A percentile compares a stretch with the other conserved stretches of the same genome.
phyloP scores from a whole-genome alignment of 2,113 vertebrate species.

The Phylloscopus trochilus region DNA sequence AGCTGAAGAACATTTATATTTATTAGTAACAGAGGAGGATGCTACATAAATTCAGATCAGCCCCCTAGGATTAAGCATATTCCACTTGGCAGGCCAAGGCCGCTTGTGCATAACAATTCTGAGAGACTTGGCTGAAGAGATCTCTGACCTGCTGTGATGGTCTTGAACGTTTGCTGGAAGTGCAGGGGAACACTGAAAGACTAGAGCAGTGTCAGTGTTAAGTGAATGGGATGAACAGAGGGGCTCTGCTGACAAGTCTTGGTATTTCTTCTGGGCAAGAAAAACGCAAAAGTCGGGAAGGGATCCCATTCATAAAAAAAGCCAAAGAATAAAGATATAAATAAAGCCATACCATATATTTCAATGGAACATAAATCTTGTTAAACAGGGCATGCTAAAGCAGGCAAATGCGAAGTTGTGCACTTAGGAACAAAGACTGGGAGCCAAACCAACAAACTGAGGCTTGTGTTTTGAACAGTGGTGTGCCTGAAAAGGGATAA shows the following conservation, averaged over 20 bases:
- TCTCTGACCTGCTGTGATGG: conserved; percentile 35
- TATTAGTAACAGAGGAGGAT: conserved; percentile 45
- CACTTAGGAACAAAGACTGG: background rate
- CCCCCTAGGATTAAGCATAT: conserved; percentile 19
- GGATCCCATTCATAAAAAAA: conserved; percentile 13
- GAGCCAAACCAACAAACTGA: background rate
- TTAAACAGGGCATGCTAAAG: background rate
- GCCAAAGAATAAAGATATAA: background rate
- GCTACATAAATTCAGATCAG: conserved; percentile 18
- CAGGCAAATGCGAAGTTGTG: background rate
- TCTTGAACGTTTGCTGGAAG: background rate
- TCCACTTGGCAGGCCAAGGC: conserved; percentile 17
- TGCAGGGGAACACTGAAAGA: background rate
- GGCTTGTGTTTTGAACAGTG: background rate
- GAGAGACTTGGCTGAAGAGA: conserved; percentile 34
- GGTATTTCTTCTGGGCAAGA: background rate
- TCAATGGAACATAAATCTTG: background rate
- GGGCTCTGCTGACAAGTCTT: background rate
- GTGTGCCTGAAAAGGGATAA: background rate
- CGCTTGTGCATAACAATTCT: background rate
- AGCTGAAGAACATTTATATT: conserved; percentile 6
- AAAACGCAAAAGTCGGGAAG: background rate
- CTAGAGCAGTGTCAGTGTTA: background rate
- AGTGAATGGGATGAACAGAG: background rate
- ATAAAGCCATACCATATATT: background rate